phyloP scores from a whole-genome alignment of 2,888 invertebrate species.

The Epistrophe eligans region DNA sequence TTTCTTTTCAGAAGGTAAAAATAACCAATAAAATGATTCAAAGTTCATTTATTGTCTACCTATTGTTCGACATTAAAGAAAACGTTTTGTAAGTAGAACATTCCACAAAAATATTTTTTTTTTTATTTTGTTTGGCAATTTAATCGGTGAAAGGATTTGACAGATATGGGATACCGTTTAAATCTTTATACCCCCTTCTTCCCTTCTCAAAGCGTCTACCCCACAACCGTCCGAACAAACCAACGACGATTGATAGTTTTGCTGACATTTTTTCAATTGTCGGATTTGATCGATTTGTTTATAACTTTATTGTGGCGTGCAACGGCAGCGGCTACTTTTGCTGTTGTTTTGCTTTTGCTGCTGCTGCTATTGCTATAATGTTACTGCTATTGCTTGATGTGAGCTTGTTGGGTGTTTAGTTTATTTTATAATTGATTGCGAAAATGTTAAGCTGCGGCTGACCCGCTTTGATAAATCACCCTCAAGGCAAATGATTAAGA shows the following conservation, averaged over 20 bases:
- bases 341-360: neutral
- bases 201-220: neutral
- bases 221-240: constrained; percentile 8
- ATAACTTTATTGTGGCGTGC: constrained; percentile 56
- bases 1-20: constrained; percentile 66
- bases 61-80: constrained; percentile 43
- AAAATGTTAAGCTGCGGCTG: constrained; percentile 62
- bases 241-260: constrained; percentile 55
- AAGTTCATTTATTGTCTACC: constrained; percentile 15
- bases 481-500: constrained; percentile 65
- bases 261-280: constrained; percentile 73
- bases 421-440: constrained; percentile 66
- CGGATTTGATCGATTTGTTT: constrained; percentile 71
- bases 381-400: neutral
- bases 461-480: constrained; percentile 67
- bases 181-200: constrained; percentile 27
- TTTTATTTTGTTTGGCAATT: constrained; percentile 31
- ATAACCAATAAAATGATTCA: constrained; percentile 41
- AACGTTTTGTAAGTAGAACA: constrained; percentile 64
- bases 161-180: constrained; percentile 70
- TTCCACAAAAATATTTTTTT: constrained; percentile 27
- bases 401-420: constrained; percentile 36
- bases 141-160: constrained; percentile 73
- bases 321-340: constrained; percentile 36
- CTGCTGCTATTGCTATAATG: neutral